These are phyloP conservation scores for Drosophila setifemur DNA, from an alignment of 1,140 invertebrate species.

Conservation along the genomic window DNA sequence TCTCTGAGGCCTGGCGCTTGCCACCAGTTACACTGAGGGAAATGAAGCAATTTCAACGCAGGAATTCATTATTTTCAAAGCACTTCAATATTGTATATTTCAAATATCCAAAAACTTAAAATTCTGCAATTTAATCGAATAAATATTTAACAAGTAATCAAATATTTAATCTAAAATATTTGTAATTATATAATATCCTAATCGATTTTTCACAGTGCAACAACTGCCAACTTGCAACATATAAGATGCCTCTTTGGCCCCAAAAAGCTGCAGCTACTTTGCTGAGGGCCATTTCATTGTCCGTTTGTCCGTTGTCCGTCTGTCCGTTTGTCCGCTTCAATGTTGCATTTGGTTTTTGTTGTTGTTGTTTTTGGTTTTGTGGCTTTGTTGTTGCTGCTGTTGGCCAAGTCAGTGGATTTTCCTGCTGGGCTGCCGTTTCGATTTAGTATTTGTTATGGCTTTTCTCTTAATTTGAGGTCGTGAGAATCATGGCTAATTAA, in stretches of 20 bases:
- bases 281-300: conserved; percentile 49
- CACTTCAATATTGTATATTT: no score
- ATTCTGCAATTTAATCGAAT: no score
- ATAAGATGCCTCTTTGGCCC: not conserved
- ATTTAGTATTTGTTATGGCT: conserved; percentile 79
- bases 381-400: conserved; percentile 4
- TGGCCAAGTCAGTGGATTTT: not conserved
- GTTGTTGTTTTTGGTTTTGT: no score
- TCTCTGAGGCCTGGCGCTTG: conserved; percentile 32
- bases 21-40: not conserved
- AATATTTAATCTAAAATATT: no score
- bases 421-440: conserved; percentile 44
- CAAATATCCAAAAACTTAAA: no score
- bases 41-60: no score
- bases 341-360: not conserved
- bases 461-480: conserved; percentile 81
- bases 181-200: no score
- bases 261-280: conserved; percentile 2
- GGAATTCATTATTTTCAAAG: not conserved
- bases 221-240: conserved; percentile 6
- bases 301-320: conserved; percentile 38
- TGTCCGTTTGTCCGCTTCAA: conserved; percentile 29
- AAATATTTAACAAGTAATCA: no score
- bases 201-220: not conserved
- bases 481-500: conserved; percentile 82